These are phyloP conservation scores for Apostichopus leukothele DNA, from an alignment of 53 echinoderm and acorn worm genomes.

Conservation along the genomic window DNA sequence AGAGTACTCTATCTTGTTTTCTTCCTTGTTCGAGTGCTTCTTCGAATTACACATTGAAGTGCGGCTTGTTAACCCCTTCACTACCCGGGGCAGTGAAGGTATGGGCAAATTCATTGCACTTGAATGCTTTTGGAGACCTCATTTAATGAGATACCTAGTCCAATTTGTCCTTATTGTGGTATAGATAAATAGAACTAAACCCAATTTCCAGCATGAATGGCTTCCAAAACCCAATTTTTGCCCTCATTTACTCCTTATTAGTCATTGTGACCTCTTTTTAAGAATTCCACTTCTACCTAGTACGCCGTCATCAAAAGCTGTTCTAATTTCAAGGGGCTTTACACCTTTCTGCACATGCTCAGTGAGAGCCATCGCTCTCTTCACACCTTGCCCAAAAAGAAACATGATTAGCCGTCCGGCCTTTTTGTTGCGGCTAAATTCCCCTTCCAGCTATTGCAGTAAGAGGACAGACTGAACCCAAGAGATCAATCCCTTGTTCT, in stretches of 20 bases:
- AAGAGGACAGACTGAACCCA: slow-evolving; percentile 17
- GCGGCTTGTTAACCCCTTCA: slow-evolving; percentile 49
- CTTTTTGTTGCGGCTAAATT: slow-evolving; percentile 45
- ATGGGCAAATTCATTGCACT: slow-evolving; percentile 46
- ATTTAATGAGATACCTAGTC: slow-evolving; percentile 49
- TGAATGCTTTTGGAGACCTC: slow-evolving; percentile 31
- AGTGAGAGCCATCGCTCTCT: slow-evolving; percentile 1
- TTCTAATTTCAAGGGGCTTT: slow-evolving; percentile 47
- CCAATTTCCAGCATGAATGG: slow-evolving; percentile 49
- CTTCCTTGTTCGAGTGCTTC: slow-evolving; percentile 30
- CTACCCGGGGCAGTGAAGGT: slow-evolving; percentile 43
- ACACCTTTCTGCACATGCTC: slow-evolving; percentile 45
- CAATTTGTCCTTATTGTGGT: slow-evolving; percentile 51
- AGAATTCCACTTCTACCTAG: slow-evolving; percentile 37
- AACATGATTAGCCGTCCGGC: slow-evolving; percentile 34
- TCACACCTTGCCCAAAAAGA: slow-evolving; percentile 40
- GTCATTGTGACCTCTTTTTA: slow-evolving; percentile 49
- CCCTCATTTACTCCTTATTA: slow-evolving; percentile 51
- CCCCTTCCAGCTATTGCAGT: slow-evolving; percentile 34
- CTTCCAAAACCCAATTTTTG: slow-evolving; percentile 51
- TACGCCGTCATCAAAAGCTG: slow-evolving; percentile 48
- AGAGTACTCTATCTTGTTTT: slow-evolving; percentile 34
- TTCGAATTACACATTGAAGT: slow-evolving; percentile 42
- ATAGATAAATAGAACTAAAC: slow-evolving; percentile 49
- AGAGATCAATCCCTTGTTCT: slow-evolving; percentile 38